A percentile compares a stretch with the other conserved stretches of the same genome.
phyloP scores from a whole-genome alignment of 2,888 invertebrate genomes.

The Chesias legatella region DNA sequence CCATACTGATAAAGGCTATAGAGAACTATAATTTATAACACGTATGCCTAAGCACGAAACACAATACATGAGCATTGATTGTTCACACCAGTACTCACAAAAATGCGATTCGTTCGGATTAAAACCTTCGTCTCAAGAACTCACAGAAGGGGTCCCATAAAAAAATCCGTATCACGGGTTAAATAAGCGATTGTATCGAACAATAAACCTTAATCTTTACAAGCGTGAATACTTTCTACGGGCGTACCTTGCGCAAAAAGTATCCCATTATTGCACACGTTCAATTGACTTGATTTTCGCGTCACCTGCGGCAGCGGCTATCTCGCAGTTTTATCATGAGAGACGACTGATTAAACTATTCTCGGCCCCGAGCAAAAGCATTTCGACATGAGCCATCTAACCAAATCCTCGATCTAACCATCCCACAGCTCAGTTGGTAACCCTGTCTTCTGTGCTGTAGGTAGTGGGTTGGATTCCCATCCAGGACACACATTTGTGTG shows the following conservation, averaged over 20 bases:
- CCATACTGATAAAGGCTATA: too few species aligned
- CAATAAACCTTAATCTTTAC: constrained; percentile 37
- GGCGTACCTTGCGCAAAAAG: constrained; percentile 44
- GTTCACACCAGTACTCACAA: constrained; percentile 10
- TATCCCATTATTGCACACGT: constrained; percentile 50
- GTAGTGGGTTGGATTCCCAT: too few species aligned
- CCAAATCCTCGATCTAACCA: too few species aligned
- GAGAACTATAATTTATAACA: too few species aligned
- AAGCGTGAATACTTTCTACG: constrained; percentile 53
- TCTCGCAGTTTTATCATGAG: too few species aligned
- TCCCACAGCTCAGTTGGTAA: too few species aligned
- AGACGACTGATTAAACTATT: too few species aligned
- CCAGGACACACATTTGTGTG: too few species aligned
- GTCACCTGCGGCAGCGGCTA: constrained; percentile 31
- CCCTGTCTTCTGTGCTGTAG: too few species aligned
- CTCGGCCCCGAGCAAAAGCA: too few species aligned
- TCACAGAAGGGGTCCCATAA: constrained; percentile 20
- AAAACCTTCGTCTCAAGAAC: constrained; percentile 12
- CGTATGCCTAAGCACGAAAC: too few species aligned
- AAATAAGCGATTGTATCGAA: constrained; percentile 50
- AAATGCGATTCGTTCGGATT: constrained; percentile 18
- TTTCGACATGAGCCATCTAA: too few species aligned
- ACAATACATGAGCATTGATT: constrained; percentile 2
- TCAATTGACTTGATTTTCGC: constrained; percentile 46
- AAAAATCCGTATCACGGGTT: constrained; percentile 35